Evolutionary conservation across 2,113 vertebrate genomes (phyloP).

Genomic region (Muntiacus reevesi): DNA sequence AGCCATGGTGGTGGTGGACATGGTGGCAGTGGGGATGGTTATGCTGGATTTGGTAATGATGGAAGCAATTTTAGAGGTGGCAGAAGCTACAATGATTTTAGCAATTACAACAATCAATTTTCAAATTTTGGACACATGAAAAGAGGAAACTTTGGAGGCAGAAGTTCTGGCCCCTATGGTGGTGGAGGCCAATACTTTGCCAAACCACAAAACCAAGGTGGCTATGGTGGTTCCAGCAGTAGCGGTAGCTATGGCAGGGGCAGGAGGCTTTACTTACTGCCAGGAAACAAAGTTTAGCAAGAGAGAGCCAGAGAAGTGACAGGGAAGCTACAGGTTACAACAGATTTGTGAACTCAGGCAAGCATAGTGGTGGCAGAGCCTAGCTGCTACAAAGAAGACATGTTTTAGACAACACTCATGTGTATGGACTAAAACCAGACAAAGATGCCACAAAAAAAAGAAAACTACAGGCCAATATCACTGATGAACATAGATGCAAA

Average conservation of each 20-base stretch:
- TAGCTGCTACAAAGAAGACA: too few species aligned
- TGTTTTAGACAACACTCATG: too few species aligned
- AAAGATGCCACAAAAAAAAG: too few species aligned
- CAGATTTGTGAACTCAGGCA: conserved; percentile 84
- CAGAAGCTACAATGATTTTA: neutral
- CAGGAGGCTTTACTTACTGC: neutral
- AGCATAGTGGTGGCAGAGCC: too few species aligned
- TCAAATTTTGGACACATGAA: neutral
- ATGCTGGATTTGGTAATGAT: neutral
- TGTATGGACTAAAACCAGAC: too few species aligned
- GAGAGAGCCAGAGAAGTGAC: conserved; percentile 94
- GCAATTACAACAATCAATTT: neutral
- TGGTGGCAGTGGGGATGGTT: neutral
- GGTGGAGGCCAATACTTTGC: neutral
- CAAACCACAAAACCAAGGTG: neutral
- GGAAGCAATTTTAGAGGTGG: neutral
- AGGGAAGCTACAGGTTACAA: conserved; percentile 96
- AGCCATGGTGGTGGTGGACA: neutral
- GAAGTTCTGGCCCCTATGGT: neutral
- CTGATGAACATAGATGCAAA: too few species aligned
- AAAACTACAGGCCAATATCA: too few species aligned
- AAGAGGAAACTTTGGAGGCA: neutral
- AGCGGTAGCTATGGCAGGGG: neutral
- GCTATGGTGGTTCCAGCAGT: neutral
- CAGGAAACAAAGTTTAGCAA: conserved; percentile 97